These are phyloP conservation scores for Lamprotornis superbus DNA, from an alignment of 2,113 vertebrate species.

Conservation along the genomic window DNA sequence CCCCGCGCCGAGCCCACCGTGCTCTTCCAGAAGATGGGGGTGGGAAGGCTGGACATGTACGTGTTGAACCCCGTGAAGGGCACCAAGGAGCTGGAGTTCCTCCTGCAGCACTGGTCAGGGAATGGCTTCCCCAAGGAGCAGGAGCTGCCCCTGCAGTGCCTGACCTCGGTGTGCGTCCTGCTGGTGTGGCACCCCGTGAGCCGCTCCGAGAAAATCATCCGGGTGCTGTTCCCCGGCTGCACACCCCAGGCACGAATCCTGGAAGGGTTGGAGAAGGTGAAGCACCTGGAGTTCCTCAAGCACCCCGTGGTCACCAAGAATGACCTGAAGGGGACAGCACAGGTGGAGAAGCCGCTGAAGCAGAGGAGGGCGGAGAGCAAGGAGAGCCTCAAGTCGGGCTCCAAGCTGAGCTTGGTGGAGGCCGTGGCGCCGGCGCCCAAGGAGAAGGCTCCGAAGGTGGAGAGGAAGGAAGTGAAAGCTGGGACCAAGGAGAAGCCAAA, in stretches of 20 bases:
- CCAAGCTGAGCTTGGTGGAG: conserved; percentile 52
- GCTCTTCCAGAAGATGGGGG: conserved; percentile 95
- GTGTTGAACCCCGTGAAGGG: conserved; percentile 84
- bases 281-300: conserved; percentile 87
- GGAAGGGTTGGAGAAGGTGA: conserved; percentile 88
- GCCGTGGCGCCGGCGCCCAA: rapidly evolving
- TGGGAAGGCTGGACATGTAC: conserved; percentile 91
- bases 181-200: conserved; percentile 90
- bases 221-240: conserved; percentile 89
- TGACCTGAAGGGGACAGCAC: conserved; percentile 69
- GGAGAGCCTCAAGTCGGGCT: conserved; percentile 82
- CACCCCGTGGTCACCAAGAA: conserved; percentile 79
- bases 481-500: conserved; percentile 64
- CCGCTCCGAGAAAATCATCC: conserved; percentile 85
- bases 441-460: conserved; percentile 34
- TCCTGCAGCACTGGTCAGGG: conserved; percentile 78
- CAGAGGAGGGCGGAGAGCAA: conserved; percentile 81
- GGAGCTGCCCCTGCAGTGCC: conserved; percentile 73
- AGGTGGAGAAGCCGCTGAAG: conserved; percentile 58
- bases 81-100: conserved; percentile 75
- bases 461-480: conserved; percentile 73
- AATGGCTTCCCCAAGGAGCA: conserved; percentile 29
- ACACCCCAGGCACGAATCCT: conserved; percentile 86
- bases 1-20: conserved; percentile 77
- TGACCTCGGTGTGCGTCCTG: conserved; percentile 85